Evolutionary conservation across 1,140 invertebrate genomes (phyloP), one percentile per base, ranked within the genome.

Genomic region (Cardiocondyla obscurior): DNA sequence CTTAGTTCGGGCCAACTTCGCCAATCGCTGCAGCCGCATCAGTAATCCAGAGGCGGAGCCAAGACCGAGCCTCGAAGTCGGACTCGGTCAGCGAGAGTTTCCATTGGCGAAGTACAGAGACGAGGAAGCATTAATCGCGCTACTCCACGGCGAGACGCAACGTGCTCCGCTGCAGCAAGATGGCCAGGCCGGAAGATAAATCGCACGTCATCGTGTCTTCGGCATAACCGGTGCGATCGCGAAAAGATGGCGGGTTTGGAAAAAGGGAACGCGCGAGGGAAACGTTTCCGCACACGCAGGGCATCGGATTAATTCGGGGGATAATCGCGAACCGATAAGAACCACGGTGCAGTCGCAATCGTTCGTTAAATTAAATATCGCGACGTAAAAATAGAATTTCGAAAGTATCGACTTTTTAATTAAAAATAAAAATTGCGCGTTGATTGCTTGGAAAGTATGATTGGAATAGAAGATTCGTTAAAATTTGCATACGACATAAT

Each of bases 41-140:
- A 46, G 60, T 51, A 77, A 77, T 39, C 46, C 55, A 51, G 62
- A 39, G 74, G 74, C 74, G 74, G 74, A 65, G 73, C 44, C 60
- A 77, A 64, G 73, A 64, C 73, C 73, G 44, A 51, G 46, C 36
- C 62, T 53, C 44, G 3, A 77, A 67, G 74, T 77, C 46, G 46
- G 46, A 51, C 46, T 67, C 46, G 74, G 74, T 77, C 74, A 67
- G 46, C 46, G 22, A n/a, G 72, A 44, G 30, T 53, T 30, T 49
- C 30, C 33, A 77, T 77, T 77, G 74, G 74, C 42, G 30, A 77
- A 77, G 74, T 77, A 51, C 44, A 51, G 33, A 67, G 44, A 67
- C 74, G 74, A 77, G 46, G 74, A 58, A 74, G 60, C 60, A 22
- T 77, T 67, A 67, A 76, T 76, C 62, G 62, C 46, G 33, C 44